These are phyloP conservation scores for Sinocyclocheilus grahami DNA, from an alignment of 2,113 vertebrate genomes.

Conservation along the genomic window DNA sequence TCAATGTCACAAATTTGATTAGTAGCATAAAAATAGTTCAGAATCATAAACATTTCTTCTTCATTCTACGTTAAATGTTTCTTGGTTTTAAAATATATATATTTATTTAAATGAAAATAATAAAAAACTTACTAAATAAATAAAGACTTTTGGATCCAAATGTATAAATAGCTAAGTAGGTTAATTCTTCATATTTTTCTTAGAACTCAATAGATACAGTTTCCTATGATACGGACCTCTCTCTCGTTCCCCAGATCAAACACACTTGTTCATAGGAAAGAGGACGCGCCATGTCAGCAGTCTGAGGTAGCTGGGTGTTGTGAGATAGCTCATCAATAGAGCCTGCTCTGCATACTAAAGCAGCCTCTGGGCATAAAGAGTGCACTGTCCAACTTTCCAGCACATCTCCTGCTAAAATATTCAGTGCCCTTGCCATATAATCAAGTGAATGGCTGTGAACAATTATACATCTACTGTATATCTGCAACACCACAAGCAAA, in stretches of 20 bases:
- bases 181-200: neutral
- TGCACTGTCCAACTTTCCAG: conserved; percentile 23
- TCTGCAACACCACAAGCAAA: neutral
- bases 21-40: neutral
- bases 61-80: neutral
- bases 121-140: neutral
- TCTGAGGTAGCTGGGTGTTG: conserved; percentile 35
- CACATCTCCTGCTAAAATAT: conserved; percentile 27
- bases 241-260: conserved; percentile 36
- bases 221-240: conserved; percentile 6
- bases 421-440: conserved; percentile 23
- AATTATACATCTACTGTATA: neutral
- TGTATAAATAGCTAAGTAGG: neutral
- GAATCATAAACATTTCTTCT: neutral
- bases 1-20: neutral
- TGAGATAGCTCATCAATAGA: conserved; percentile 39
- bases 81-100: neutral
- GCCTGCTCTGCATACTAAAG: conserved; percentile 42
- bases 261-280: conserved; percentile 20
- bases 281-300: conserved; percentile 39
- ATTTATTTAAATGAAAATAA: neutral
- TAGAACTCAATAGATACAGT: neutral
- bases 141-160: neutral
- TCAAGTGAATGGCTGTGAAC: conserved; percentile 13
- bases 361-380: conserved; percentile 27